Evolutionary conservation across 2,113 vertebrate genomes (phyloP), one percentile per base, ranked within the genome.

Genomic region (Pandion haliaetus): DNA sequence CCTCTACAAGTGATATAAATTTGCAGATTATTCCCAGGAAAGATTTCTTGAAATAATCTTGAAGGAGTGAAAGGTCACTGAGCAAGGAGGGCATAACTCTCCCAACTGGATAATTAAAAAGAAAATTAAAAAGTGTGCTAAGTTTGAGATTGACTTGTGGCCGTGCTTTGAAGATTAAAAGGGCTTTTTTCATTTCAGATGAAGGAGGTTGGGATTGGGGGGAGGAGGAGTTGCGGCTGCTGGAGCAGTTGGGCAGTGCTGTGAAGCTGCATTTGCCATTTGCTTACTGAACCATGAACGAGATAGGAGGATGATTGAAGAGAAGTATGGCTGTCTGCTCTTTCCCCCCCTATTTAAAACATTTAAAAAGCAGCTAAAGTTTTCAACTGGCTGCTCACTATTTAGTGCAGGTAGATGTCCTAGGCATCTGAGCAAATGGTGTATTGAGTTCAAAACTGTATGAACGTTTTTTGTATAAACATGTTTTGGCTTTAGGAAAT

Each of bases 121-220:
- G 90, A 82, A 90, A 96, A 95, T 96, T 88, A 84, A 88, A 78
- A 93, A 95, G 86, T 16, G 52, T 94, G 94, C 65, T 84, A 81
- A 82, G 77, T 93, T 92, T 45, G 92, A 61, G 95, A 90, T 93
- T 90, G 92, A 93, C 90, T 97, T 10, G n/a, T 97, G 86, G 95
- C 96, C 50, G 3, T 67, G 94, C 95, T 96, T 97, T 96, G 97
- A 97, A 97, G 96, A 91, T 97, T 93, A 94, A 76, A 92, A 83
- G 52, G 58, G 79, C 42, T 96, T 92, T 91, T 86, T 70, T 40
- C n/a, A 38, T 92, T 88, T 90, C 3, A 5, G 85, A 36, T 54
- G 90, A 19, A 71, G 88, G 93, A 63, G 82, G 83, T 15, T 77
- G 81, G 91, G 86, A 5, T 24, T 61, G 86, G 69, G 54, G 69